Evolutionary conservation across 2,797 vertebrate genomes (phyloP).

Genomic region (Pseudochaenichthys georgianus): DNA sequence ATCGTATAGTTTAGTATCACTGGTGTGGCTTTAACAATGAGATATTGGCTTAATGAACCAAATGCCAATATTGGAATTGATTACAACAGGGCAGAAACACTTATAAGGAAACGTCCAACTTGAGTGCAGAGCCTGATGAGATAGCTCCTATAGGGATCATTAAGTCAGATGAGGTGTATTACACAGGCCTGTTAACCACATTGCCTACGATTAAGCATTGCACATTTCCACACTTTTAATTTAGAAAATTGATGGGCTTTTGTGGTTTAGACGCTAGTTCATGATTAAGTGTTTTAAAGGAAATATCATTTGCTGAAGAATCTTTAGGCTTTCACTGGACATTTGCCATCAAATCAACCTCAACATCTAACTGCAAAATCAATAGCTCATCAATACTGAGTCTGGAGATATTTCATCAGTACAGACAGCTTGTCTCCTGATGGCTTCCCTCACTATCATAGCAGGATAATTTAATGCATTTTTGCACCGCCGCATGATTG

Average conservation of each 20-base stretch:
- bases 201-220: neutral
- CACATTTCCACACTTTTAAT: neutral
- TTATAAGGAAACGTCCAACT: neutral
- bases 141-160: conserved; percentile 4
- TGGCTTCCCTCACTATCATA: conserved; percentile 35
- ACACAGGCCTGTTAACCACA: conserved; percentile 2
- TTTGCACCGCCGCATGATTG: conserved; percentile 46
- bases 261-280: conserved; percentile 2
- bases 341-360: conserved; percentile 54
- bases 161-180: conserved; percentile 7
- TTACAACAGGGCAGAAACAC: conserved; percentile 1
- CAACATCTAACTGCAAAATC: conserved; percentile 60
- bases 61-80: neutral
- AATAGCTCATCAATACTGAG: conserved; percentile 64
- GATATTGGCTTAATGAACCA: conserved; percentile 1
- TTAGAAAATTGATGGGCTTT: neutral
- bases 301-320: conserved; percentile 7
- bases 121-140: neutral
- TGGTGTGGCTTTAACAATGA: neutral
- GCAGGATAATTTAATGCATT: conserved; percentile 51
- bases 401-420: conserved; percentile 48
- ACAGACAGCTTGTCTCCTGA: conserved; percentile 50
- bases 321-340: conserved; percentile 44
- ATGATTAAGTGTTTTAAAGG: neutral
- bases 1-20: too few species aligned